Base-by-base conservation (phyloP, 2,113 vertebrate genomes). In the Mandrillus leucophaeus region DNA sequence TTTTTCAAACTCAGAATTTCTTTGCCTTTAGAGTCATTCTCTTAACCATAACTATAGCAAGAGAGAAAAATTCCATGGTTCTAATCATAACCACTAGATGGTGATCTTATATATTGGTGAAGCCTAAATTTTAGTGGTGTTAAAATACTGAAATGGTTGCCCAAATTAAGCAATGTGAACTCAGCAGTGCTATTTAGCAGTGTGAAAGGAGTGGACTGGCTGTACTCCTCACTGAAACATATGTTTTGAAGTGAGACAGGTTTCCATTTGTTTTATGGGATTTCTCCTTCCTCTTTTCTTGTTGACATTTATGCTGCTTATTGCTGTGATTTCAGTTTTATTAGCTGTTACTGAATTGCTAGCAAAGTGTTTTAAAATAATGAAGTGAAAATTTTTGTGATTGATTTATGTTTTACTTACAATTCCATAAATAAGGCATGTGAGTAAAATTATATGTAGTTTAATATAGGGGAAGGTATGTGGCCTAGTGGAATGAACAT, bases 1-100 rank as follows among this genome's bases (percentile, higher is more conserved):
- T 84, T 66, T 92, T 95, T 70, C 55, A 72, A 55, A 93, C 40
- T n/a, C 66, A 50, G 57, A 32, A 8, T 59, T 84, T 55, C 40
- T 88, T 57, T 48, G 25, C 32, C 30, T 73, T 59, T 70, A 48
- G 32, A 5, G 38, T 10, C 20, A 6, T 83, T 87, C 6, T 82
- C 12, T 90, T 82, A 32, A 32, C 8, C 32, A 1, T 35, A 4
- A 59, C 6, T 17, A 48, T 25, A 45, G 6, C 4, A 4, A 12
- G n/a, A 70, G 61, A 73, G 68, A 66, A 48, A 72, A 61, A 6
- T 8, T 2, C 38, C n/a, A 3, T 81, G 8, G 72, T 90, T 80
- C 68, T 64, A 22, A 5, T 57, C 23, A 35, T 13, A 27, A 23
- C 92, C 95, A 81, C 96, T 93, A 96, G 96, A 70, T 96, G 97